Evolutionary conservation across 2,113 vertebrate genomes (phyloP).

Genomic region (Dissostichus mawsoni): DNA sequence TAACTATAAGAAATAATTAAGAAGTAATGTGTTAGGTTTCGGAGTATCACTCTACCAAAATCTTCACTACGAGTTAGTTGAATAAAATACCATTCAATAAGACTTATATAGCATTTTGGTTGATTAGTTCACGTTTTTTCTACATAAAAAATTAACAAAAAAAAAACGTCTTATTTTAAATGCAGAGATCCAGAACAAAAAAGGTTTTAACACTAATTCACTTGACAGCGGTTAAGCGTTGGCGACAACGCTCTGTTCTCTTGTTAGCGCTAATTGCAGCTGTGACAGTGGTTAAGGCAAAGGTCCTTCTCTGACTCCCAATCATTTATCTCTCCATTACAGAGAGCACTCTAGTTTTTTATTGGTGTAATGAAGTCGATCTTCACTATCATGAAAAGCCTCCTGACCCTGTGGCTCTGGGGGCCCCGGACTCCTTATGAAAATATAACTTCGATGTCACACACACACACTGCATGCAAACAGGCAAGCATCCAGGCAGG

Average conservation of each 20-base stretch:
- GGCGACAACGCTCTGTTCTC: conserved; percentile 57
- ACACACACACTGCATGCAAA: conserved; percentile 1
- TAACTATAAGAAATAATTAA: too few species aligned
- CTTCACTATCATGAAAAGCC: conserved; percentile 80
- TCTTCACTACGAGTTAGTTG: neutral
- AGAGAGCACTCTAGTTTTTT: conserved; percentile 84
- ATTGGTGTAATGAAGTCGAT: conserved; percentile 85
- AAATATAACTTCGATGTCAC: conserved; percentile 21
- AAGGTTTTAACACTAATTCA: conserved; percentile 51
- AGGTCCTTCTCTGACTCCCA: conserved; percentile 78
- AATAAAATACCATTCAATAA: neutral
- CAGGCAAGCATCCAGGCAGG: neutral
- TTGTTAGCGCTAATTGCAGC: conserved; percentile 83
- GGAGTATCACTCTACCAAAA: too few species aligned
- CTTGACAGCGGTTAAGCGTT: conserved; percentile 27
- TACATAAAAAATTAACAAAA: conserved; percentile 31
- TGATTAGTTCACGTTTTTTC: conserved; percentile 27
- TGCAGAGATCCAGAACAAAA: conserved; percentile 21
- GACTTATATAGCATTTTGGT: conserved; percentile 2
- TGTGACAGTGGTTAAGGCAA: conserved; percentile 79
- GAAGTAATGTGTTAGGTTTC: too few species aligned
- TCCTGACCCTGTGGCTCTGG: conserved; percentile 70
- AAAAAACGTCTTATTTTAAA: conserved; percentile 29
- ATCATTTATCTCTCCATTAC: conserved; percentile 87
- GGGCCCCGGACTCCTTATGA: conserved; percentile 42